These are phyloP conservation scores for Apeira syringaria DNA, from an alignment of 2,888 invertebrate species.

Conservation along the genomic window DNA sequence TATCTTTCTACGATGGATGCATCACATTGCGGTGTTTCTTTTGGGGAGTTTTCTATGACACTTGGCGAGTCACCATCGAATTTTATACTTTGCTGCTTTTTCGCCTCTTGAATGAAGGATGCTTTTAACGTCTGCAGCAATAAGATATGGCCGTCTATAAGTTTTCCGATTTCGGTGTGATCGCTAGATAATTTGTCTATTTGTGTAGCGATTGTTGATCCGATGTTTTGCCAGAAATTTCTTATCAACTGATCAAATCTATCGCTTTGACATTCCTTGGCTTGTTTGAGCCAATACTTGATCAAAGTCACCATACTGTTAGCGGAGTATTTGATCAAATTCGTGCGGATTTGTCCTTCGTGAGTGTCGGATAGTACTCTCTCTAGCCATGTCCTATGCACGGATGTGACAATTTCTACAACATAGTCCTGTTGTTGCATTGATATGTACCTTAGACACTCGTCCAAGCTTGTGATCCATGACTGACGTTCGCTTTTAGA, in stretches of 20 bases:
- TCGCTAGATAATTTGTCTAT: conserved; percentile 62
- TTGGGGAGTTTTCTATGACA: not conserved
- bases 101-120: conserved; percentile 41
- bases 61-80: conserved; percentile 45
- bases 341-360: conserved; percentile 32
- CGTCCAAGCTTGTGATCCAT: conserved; percentile 87
- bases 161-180: conserved; percentile 61
- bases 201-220: conserved; percentile 48
- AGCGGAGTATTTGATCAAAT: conserved; percentile 49
- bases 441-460: conserved; percentile 85
- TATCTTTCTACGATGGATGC: conserved; percentile 51
- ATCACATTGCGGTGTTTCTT: conserved; percentile 29
- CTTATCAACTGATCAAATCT: conserved; percentile 57
- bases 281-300: conserved; percentile 60
- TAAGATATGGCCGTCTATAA: conserved; percentile 62
- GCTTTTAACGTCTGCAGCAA: conserved; percentile 53
- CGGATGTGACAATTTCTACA: conserved; percentile 43
- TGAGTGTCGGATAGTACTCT: conserved; percentile 29
- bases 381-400: conserved; percentile 55
- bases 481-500: conserved; percentile 88
- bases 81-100: conserved; percentile 50
- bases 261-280: conserved; percentile 38
- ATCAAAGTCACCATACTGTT: conserved; percentile 48
- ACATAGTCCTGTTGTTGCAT: conserved; percentile 40
- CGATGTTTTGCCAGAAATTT: conserved; percentile 68